Evolutionary conservation across 2,797 vertebrate genomes (phyloP).

Genomic region (Microhierax caerulescens): DNA sequence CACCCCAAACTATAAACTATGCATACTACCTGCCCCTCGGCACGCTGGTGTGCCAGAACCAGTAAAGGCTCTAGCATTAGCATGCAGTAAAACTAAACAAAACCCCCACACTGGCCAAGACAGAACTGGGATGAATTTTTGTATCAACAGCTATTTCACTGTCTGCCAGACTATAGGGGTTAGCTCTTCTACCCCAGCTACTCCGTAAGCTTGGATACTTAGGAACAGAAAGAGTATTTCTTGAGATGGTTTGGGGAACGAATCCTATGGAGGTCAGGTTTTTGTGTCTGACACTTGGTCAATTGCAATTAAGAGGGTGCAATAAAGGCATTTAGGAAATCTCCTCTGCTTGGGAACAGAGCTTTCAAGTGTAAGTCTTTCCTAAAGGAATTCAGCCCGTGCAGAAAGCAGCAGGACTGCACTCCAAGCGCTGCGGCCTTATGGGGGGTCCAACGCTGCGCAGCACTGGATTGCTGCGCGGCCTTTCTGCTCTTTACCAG

Average conservation of each 20-base stretch:
- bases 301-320: background rate
- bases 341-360: background rate
- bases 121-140: background rate
- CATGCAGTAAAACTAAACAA: background rate
- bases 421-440: background rate
- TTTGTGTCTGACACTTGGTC: background rate
- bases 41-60: background rate
- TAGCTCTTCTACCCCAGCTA: background rate
- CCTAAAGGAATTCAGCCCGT: background rate
- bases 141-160: background rate
- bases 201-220: background rate
- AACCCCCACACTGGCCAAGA: background rate
- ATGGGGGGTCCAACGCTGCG: fast-evolving
- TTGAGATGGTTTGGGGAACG: background rate
- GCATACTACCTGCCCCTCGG: background rate
- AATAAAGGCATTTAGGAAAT: background rate
- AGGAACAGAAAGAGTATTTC: background rate
- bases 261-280: background rate
- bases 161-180: background rate
- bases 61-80: background rate
- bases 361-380: background rate
- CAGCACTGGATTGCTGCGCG: background rate
- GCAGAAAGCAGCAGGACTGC: background rate
- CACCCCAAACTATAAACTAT: background rate
- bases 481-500: background rate